These are phyloP conservation scores for Agrenia bidenticulata DNA, from an alignment of 2,888 invertebrate species.

Conservation along the genomic window DNA sequence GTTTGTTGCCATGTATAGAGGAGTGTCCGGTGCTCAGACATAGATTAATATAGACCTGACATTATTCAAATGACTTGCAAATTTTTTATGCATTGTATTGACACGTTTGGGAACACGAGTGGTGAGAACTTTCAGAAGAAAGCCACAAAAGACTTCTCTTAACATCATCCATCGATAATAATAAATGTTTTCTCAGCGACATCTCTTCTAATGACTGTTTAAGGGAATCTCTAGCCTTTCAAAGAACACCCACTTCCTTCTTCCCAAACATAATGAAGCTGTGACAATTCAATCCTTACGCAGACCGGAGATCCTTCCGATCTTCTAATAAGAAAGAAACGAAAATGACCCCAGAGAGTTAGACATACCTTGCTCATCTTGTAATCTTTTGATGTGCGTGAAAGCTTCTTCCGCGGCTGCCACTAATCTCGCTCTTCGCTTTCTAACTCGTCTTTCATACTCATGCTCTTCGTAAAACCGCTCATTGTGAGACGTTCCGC, in stretches of 20 bases:
- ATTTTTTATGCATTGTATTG: constrained; percentile 9
- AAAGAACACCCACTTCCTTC: too few relatives aligned
- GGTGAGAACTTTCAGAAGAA: constrained; percentile 6
- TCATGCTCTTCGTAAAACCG: constrained; percentile 97
- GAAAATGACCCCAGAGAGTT: too few relatives aligned
- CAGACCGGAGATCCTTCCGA: too few relatives aligned
- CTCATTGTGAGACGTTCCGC: constrained; percentile 94
- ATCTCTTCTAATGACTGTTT: too few relatives aligned
- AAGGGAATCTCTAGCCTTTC: too few relatives aligned
- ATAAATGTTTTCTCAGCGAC: too few relatives aligned
- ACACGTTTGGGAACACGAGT: constrained; percentile 16
- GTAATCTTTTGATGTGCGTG: constrained; percentile 87
- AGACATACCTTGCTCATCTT: constrained; percentile 61
- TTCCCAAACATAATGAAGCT: too few relatives aligned
- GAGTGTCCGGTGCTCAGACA: neutral
- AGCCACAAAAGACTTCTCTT: constrained; percentile 3
- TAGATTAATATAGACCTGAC: neutral
- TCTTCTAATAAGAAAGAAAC: too few relatives aligned
- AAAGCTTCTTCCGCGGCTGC: constrained; percentile 97
- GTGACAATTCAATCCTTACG: too few relatives aligned
- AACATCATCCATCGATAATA: neutral
- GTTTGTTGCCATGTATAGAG: neutral
- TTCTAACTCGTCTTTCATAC: constrained; percentile 87
- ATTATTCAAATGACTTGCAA: constrained; percentile 15
- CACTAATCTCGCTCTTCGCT: constrained; percentile 83